Conservation (phyloP, 2,888 invertebrate genomes). For the Diploptera punctata region DNA sequence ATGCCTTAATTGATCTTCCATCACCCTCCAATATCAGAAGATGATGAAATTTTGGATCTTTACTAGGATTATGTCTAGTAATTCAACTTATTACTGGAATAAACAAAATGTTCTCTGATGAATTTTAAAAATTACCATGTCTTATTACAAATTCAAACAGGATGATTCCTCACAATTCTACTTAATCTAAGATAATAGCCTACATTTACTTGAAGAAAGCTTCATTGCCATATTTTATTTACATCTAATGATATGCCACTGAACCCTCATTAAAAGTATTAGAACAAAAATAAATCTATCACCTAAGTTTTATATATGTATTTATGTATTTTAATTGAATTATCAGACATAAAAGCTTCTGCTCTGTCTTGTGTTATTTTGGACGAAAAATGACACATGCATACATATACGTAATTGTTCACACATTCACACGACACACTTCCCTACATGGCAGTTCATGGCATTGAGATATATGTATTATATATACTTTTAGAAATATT, state of each 20-base stretch:
- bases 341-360: not conserved
- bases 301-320: not conserved
- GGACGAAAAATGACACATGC: constrained; percentile 17
- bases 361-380: not conserved
- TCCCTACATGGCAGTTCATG: constrained; percentile 24
- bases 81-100: too few species aligned
- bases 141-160: too few species aligned
- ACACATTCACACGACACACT: not conserved
- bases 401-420: not conserved
- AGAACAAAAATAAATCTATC: not conserved
- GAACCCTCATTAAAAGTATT: not conserved
- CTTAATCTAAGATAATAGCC: too few species aligned
- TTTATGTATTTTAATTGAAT: not conserved
- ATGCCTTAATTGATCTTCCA: too few species aligned
- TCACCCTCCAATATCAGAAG: too few species aligned
- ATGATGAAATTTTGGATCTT: too few species aligned
- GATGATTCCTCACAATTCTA: too few species aligned
- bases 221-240: too few species aligned
- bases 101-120: too few species aligned
- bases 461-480: constrained; percentile 24
- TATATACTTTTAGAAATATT: constrained; percentile 19
- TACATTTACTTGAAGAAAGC: too few species aligned
- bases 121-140: too few species aligned
- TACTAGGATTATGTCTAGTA: too few species aligned
- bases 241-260: not conserved